Evolutionary conservation across 2,888 invertebrate species (phyloP), one percentile per base, ranked within the genome.

Genomic region (Drosophila nr. perissopoda): DNA sequence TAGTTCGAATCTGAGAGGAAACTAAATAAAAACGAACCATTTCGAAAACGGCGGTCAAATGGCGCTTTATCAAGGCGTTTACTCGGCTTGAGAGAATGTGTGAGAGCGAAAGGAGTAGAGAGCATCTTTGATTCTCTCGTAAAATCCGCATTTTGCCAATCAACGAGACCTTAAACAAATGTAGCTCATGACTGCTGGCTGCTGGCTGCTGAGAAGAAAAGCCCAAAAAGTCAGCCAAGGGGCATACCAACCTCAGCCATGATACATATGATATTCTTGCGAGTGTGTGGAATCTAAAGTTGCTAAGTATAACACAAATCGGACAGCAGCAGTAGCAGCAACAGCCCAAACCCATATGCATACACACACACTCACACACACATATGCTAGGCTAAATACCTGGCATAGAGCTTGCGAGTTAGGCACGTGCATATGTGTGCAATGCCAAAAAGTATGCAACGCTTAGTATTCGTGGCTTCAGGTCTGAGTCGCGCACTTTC

Each of bases 401-500:
- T 53, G 21, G 11, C 52, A 16, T 21, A 21, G 38, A 53, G 49
- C 11, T 21, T 38, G 49, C 40, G 48, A 51, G 63, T 61, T 48
- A 60, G 59, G 72, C 64, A 72, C 72, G 70, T 70, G 75, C 65
- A 59, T 42, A 56, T 61, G 74, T 62, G 75, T 59, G 75, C 72
- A 65, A 57, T 68, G 57, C 74, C 77, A 70, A 77, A 75, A 77
- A 70, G 77, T 77, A 77, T 79, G 79, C 73, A 77, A 64, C 67
- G 79, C 62, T 77, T 70, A 70, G 64, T 60, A 81, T 76, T 74
- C 70, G 57, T 51, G 73, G 75, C 61, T 70, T 78, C 62, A 74
- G 71, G 87, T 82, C 76, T 84, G 84, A 75, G 68, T 59, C 74
- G 68, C 69, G 70, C 57, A 70, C 70, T 81, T 82, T 72, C 61